Evolutionary conservation across 2,888 invertebrate genomes (phyloP).

Genomic region (Agelastica alni): DNA sequence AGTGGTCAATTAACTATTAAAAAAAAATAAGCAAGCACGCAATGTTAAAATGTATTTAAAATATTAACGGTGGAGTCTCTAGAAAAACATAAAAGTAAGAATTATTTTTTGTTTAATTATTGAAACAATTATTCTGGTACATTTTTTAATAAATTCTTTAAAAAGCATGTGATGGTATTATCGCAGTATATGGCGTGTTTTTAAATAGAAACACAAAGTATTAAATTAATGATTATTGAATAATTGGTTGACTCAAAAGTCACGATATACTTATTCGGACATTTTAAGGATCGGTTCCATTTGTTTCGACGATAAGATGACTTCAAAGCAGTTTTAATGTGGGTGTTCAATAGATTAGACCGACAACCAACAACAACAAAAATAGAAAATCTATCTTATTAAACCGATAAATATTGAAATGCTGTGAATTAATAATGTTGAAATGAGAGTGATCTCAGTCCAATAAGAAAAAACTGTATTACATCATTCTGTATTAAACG

Average conservation of each 20-base stretch:
- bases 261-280: constrained; percentile 3
- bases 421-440: constrained; percentile 27
- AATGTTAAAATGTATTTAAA: no score
- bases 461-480: constrained; percentile 25
- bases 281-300: constrained; percentile 31
- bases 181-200: no score
- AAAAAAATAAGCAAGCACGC: no score
- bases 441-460: constrained; percentile 22
- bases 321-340: constrained; percentile 30
- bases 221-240: constrained; percentile 4
- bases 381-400: constrained; percentile 15
- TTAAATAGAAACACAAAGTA: neutral
- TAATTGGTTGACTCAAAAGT: constrained; percentile 9
- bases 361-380: constrained; percentile 12
- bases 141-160: no score
- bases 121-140: no score
- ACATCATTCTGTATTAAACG: constrained; percentile 19
- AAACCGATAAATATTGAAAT: constrained; percentile 26
- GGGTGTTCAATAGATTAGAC: constrained; percentile 31
- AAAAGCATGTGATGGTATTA: no score
- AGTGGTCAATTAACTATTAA: no score
- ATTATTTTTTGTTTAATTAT: no score
- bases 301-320: constrained; percentile 35
- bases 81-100: no score
- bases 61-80: no score